These are phyloP conservation scores for Garrulus glandarius DNA, from an alignment of 2,797 vertebrate species.

Conservation along the genomic window DNA sequence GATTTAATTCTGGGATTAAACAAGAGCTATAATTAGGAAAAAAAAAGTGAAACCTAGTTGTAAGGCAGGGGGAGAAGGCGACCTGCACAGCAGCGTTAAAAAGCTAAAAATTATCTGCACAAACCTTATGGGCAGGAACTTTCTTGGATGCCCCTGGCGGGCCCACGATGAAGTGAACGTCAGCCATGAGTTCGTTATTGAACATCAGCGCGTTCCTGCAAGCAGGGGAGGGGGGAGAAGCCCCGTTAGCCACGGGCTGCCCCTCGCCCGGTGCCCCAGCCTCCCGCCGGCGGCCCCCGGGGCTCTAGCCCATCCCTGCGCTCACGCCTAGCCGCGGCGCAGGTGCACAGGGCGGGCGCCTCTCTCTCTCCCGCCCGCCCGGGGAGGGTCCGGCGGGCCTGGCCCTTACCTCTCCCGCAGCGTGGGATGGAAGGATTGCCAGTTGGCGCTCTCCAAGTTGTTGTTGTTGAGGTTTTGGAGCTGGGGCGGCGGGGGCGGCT, in stretches of 20 bases:
- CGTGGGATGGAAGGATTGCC: slow-evolving; percentile 90
- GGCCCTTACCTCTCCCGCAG: slow-evolving; percentile 89
- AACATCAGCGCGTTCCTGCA: slow-evolving; percentile 96
- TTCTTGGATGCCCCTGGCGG: slow-evolving; percentile 83
- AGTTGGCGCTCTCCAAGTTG: slow-evolving; percentile 86
- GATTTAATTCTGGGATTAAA: not conserved
- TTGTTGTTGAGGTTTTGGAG: slow-evolving; percentile 89
- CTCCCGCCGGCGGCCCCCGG: not conserved
- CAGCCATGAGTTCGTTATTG: slow-evolving; percentile 98
- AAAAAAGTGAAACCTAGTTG: not conserved
- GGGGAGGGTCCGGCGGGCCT: not conserved
- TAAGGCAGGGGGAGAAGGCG: not conserved
- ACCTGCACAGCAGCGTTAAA: not conserved
- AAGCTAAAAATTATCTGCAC: slow-evolving; percentile 5
- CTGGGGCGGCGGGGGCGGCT: slow-evolving; percentile 73
- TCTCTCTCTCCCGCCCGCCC: not conserved
- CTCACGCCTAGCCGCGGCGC: not conserved
- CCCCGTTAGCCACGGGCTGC: not conserved
- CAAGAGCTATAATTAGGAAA: not conserved
- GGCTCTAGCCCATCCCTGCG: not conserved
- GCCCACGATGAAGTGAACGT: slow-evolving; percentile 96
- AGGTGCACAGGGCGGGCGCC: not conserved
- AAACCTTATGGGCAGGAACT: slow-evolving; percentile 96
- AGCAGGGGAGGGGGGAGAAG: slow-evolving; percentile 47
- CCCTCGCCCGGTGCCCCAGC: not conserved